Evolutionary conservation across 2,888 invertebrate species (phyloP).

Genomic region (Cerastis leucographa): DNA sequence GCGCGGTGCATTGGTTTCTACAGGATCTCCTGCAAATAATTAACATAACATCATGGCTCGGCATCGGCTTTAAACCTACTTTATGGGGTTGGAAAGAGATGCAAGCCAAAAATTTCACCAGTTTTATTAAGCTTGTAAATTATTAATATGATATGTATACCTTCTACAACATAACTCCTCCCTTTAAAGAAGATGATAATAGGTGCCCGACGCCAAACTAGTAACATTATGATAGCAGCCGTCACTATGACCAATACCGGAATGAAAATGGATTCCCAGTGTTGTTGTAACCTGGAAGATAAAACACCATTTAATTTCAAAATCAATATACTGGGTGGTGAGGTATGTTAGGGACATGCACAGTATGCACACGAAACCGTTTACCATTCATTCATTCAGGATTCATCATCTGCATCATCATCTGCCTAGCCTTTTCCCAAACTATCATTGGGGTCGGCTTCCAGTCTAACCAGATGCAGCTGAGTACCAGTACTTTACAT

Average conservation of each 20-base stretch:
- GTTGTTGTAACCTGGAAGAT: slow-evolving; percentile 38
- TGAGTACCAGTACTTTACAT: no score
- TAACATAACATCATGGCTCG: not conserved
- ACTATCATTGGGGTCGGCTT: no score
- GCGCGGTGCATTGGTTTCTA: not conserved
- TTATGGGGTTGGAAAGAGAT: not conserved
- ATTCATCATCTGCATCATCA: no score
- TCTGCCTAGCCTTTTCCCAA: no score
- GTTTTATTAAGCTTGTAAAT: not conserved
- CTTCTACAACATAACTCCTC: slow-evolving; percentile 61
- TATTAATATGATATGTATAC: slow-evolving; percentile 22
- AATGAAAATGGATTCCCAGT: slow-evolving; percentile 36
- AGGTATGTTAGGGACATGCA: not conserved
- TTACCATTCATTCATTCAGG: not conserved
- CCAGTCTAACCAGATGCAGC: no score
- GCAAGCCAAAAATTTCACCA: not conserved
- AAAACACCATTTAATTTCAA: not conserved
- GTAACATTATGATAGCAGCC: slow-evolving; percentile 28
- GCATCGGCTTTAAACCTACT: not conserved
- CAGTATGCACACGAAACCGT: not conserved
- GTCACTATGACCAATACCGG: slow-evolving; percentile 36
- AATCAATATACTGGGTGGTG: no score
- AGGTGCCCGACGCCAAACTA: slow-evolving; percentile 39
- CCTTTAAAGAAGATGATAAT: slow-evolving; percentile 56
- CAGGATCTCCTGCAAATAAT: slow-evolving; percentile 34